phyloP scores from a whole-genome alignment of 2,113 vertebrate genomes.

The Tachycineta bicolor region DNA sequence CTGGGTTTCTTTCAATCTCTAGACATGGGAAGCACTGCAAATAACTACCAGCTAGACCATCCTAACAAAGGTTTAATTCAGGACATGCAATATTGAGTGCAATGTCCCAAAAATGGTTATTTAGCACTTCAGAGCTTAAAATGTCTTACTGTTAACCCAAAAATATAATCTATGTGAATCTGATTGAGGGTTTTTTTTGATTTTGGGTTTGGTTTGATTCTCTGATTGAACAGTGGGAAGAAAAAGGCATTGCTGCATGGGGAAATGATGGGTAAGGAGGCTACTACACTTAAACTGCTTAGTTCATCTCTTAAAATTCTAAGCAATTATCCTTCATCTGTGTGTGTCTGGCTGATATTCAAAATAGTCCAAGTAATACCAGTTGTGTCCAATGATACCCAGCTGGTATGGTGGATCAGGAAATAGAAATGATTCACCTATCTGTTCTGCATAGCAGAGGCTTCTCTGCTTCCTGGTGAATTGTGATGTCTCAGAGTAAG shows the following conservation, averaged over 20 bases:
- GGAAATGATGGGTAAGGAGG: background rate
- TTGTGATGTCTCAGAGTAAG: background rate
- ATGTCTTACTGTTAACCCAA: background rate
- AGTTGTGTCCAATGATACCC: accelerated
- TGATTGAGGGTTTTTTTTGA: accelerated
- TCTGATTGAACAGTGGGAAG: background rate
- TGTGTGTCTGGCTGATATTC: background rate
- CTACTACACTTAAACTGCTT: background rate
- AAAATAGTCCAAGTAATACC: background rate
- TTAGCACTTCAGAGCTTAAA: background rate
- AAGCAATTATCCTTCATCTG: background rate
- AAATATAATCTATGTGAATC: background rate
- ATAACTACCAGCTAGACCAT: background rate
- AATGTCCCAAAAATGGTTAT: background rate
- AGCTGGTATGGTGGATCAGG: background rate
- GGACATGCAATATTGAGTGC: background rate
- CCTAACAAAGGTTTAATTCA: background rate
- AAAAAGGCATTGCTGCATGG: background rate
- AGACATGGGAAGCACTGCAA: background rate
- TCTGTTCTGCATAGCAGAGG: background rate
- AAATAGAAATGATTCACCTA: background rate
- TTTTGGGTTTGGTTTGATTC: background rate
- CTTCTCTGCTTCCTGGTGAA: background rate
- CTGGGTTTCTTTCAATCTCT: background rate
- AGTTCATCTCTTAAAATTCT: background rate